Evolutionary conservation across 1,140 invertebrate genomes (phyloP).

Genomic region (Tigriopus japonicus): DNA sequence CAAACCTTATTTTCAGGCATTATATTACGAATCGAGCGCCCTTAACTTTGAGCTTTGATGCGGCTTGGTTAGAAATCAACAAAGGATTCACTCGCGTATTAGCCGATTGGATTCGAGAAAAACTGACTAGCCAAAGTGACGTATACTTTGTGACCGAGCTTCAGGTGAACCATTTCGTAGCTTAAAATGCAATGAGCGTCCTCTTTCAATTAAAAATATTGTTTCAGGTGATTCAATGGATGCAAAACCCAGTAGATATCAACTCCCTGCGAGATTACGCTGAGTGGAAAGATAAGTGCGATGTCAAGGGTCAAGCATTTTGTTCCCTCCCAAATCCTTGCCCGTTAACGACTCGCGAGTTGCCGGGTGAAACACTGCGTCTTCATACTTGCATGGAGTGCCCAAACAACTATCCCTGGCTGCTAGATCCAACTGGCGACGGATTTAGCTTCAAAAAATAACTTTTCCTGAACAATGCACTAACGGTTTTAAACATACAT

Average conservation of each 20-base stretch:
- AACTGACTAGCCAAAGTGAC: slow-evolving; percentile 56
- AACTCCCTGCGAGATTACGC: slow-evolving; percentile 68
- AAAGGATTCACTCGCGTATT: slow-evolving; percentile 75
- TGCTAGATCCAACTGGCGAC: slow-evolving; percentile 77
- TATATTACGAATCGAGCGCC: slow-evolving; percentile 76
- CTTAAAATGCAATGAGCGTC: background rate
- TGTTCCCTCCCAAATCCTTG: slow-evolving; percentile 79
- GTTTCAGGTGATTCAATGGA: slow-evolving; percentile 75
- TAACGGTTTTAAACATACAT: too few relatives aligned
- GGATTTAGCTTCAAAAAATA: slow-evolving; percentile 46
- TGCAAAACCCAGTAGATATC: slow-evolving; percentile 81
- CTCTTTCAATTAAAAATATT: slow-evolving; percentile 13
- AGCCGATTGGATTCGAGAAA: slow-evolving; percentile 79
- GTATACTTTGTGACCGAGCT: slow-evolving; percentile 83
- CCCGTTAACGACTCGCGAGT: slow-evolving; percentile 65
- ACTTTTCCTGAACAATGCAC: too few relatives aligned
- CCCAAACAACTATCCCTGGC: slow-evolving; percentile 79
- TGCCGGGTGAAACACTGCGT: slow-evolving; percentile 77
- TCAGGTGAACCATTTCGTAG: slow-evolving; percentile 37
- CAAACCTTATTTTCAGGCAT: slow-evolving; percentile 33
- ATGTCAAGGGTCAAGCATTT: slow-evolving; percentile 77
- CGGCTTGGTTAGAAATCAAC: slow-evolving; percentile 72
- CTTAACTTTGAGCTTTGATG: slow-evolving; percentile 75
- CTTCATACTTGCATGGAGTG: slow-evolving; percentile 83
- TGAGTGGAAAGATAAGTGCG: slow-evolving; percentile 88